These are phyloP conservation scores for Athalia circularis DNA, from an alignment of 2,888 invertebrate species.

Conservation along the genomic window DNA sequence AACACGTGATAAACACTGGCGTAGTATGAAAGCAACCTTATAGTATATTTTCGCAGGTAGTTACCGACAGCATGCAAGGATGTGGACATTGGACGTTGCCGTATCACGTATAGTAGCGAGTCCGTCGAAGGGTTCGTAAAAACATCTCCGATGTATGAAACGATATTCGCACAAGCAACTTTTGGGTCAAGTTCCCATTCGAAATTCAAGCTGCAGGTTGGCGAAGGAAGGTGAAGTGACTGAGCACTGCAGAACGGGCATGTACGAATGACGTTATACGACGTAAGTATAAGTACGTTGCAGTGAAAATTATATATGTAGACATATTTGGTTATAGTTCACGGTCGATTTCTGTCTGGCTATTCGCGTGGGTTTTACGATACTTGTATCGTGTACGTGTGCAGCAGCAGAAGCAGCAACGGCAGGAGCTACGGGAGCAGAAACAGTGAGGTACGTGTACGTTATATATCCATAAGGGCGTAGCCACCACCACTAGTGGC, in stretches of 20 bases:
- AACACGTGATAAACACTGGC: constrained; percentile 19
- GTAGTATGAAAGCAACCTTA: constrained; percentile 4
- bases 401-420: neutral
- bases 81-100: too few relatives aligned
- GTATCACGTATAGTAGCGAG: neutral
- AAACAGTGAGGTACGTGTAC: neutral
- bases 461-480: neutral
- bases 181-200: constrained; percentile 31
- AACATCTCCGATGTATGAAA: neutral
- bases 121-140: neutral
- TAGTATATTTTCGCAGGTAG: neutral
- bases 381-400: neutral
- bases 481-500: neutral
- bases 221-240: too few relatives aligned
- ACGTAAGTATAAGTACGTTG: neutral
- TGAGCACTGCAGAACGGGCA: neutral
- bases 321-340: constrained; percentile 39
- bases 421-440: neutral
- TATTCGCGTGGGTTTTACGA: constrained; percentile 35
- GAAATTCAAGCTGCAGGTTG: constrained; percentile 6
- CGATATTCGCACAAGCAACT: neutral
- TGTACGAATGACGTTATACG: neutral
- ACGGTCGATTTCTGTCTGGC: constrained; percentile 43
- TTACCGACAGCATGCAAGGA: neutral
- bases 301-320: neutral